Evolutionary conservation across 2,797 vertebrate genomes (phyloP), one percentile per base, ranked within the genome.

Genomic region (Triplophysa bombifrons): DNA sequence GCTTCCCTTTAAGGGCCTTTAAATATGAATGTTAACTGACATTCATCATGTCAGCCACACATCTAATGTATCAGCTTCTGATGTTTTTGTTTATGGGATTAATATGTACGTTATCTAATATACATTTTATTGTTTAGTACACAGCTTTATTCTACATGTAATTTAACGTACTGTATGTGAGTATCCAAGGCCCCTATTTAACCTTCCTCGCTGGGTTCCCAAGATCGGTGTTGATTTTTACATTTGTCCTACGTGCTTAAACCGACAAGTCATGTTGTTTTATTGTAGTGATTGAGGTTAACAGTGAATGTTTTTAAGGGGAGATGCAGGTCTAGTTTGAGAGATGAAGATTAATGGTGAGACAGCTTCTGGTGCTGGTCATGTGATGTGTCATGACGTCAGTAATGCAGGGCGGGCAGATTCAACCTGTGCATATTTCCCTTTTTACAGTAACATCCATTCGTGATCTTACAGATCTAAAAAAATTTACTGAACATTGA

Each of bases 311-410:
- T 50, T 61, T n/a, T 48, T 34, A 27, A 30, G 1, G 1, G 14
- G 17, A 60, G 8, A n/a, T 48, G 2, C 41, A 27, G 22, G 34
- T 75, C 3, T 30, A 46, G 7, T 56, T 25, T 10, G 13, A 56
- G 22, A 4, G 27, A 27, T n/a, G 17, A n/a, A 56, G 25, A 50
- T 55, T 44, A 16, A 25, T 55, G 46, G 46, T 53, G 61, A 34
- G 61, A 8, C 7, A 19, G 61, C 2, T 2, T 56, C n/a, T 56
- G 60, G 14, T 63, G 66, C 56, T 44, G 27, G 30, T 78, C 67
- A 78, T 78, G 76, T 78, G 76, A 78, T 64, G 2, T 5, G 9
- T 78, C 46, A 53, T 78, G 67, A 55, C 76, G 68, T 71, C 58
- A 71, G 11, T 19, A 25, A 6, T 71, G 58, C 9, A 63, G 55